Conservation (phyloP, 2,888 invertebrate species). For the Dryadula phaetusa region DNA sequence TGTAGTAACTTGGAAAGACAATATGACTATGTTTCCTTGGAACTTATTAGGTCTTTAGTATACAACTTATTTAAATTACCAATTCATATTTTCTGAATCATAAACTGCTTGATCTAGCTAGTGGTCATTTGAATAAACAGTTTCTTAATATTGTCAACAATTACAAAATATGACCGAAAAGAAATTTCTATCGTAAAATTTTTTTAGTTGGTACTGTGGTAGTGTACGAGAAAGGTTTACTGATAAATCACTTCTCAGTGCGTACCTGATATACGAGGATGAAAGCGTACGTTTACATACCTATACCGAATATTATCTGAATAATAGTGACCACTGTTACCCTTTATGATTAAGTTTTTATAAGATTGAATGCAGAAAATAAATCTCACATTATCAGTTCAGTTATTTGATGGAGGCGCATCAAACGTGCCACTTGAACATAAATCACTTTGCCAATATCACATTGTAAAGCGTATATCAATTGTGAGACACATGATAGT, state of each 20-base stretch:
- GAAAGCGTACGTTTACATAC: background rate
- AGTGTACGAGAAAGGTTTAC: background rate
- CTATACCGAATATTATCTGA: background rate
- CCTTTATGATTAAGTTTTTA: background rate
- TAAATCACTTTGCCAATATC: too few relatives aligned
- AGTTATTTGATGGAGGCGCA: too few relatives aligned
- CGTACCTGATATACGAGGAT: background rate
- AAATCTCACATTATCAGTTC: too few relatives aligned
- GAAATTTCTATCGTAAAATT: too few relatives aligned
- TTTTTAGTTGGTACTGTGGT: too few relatives aligned
- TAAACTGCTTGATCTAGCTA: background rate
- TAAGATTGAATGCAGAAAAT: background rate
- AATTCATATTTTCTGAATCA: constrained; percentile 13
- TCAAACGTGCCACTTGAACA: too few relatives aligned
- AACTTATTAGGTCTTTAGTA: constrained; percentile 4
- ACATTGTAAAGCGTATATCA: too few relatives aligned
- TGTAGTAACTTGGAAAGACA: background rate
- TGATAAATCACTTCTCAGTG: background rate
- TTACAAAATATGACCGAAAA: too few relatives aligned
- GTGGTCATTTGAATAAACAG: background rate
- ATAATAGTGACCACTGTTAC: background rate
- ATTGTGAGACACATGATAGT: too few relatives aligned
- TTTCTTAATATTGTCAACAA: background rate
- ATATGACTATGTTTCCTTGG: constrained; percentile 16
- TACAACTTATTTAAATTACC: background rate